Evolutionary conservation across 2,888 invertebrate genomes (phyloP).

Genomic region (Endotricha flammealis): DNA sequence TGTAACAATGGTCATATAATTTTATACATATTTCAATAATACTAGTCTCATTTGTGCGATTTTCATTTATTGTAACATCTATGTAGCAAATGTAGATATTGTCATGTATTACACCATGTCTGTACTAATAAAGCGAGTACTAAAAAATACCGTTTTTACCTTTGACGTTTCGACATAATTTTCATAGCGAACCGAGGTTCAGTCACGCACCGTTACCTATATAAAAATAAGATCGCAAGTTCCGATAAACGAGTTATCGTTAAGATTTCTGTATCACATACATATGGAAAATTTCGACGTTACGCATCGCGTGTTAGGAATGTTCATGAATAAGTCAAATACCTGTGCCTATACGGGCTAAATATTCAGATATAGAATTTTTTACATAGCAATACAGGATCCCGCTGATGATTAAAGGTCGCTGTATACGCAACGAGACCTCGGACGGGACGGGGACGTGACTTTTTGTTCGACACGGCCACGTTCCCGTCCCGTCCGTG

Average conservation of each 20-base stretch:
- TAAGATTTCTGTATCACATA: slow-evolving; percentile 47
- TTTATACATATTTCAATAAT: too few relatives aligned
- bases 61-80: too few relatives aligned
- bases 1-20: too few relatives aligned
- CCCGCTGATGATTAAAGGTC: too few relatives aligned
- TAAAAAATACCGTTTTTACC: slow-evolving; percentile 6
- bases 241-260: slow-evolving; percentile 46
- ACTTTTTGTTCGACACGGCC: too few relatives aligned
- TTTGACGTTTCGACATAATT: slow-evolving; percentile 1
- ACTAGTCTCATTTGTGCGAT: too few relatives aligned
- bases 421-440: too few relatives aligned
- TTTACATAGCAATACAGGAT: too few relatives aligned
- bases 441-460: too few relatives aligned
- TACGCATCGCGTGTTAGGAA: slow-evolving; percentile 37
- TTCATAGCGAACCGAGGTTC: background rate
- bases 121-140: slow-evolving; percentile 9
- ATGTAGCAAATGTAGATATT: too few relatives aligned
- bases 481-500: too few relatives aligned
- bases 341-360: background rate
- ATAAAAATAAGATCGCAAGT: slow-evolving; percentile 42
- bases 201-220: slow-evolving; percentile 31
- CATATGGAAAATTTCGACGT: slow-evolving; percentile 37
- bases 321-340: slow-evolving; percentile 30
- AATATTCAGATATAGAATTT: too few relatives aligned
- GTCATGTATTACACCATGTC: background rate